Conservation (phyloP, 2,113 vertebrate species). For the Coracopsis vasa region DNA sequence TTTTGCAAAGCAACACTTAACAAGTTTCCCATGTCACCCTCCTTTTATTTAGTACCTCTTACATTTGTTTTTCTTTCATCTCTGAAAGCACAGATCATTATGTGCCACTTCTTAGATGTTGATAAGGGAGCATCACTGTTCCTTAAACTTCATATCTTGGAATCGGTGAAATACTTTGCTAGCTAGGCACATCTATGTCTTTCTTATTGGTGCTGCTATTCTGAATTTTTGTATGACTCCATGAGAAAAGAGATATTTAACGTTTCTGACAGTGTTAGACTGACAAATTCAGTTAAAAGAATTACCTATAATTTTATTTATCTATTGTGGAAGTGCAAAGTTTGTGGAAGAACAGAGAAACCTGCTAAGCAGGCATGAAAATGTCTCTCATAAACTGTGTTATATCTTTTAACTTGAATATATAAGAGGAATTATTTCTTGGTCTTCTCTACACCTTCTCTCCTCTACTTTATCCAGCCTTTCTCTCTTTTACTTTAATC, state of each 20-base stretch:
- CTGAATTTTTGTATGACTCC: not conserved
- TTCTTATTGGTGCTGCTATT: not conserved
- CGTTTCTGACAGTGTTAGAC: not conserved
- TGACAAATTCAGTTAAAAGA: not conserved
- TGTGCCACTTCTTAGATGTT: not conserved
- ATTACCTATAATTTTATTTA: not conserved
- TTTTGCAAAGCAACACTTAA: not conserved
- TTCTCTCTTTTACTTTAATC: not conserved
- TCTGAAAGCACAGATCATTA: slow-evolving; percentile 42
- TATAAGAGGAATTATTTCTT: not conserved
- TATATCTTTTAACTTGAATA: not conserved
- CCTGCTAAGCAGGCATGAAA: not conserved
- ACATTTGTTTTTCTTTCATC: slow-evolving; percentile 43
- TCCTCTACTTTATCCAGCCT: not conserved
- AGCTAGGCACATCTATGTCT: not conserved
- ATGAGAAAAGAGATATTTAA: not conserved
- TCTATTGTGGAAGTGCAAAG: not conserved
- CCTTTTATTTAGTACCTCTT: not conserved
- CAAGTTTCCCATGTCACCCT: not conserved
- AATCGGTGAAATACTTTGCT: not conserved
- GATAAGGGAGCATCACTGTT: not conserved
- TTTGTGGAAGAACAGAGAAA: not conserved
- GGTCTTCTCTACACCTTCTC: not conserved
- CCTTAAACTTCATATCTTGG: not conserved
- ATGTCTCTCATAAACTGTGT: not conserved